phyloP scores from a whole-genome alignment of 2,888 invertebrate species.

The Brachylomia viminalis region DNA sequence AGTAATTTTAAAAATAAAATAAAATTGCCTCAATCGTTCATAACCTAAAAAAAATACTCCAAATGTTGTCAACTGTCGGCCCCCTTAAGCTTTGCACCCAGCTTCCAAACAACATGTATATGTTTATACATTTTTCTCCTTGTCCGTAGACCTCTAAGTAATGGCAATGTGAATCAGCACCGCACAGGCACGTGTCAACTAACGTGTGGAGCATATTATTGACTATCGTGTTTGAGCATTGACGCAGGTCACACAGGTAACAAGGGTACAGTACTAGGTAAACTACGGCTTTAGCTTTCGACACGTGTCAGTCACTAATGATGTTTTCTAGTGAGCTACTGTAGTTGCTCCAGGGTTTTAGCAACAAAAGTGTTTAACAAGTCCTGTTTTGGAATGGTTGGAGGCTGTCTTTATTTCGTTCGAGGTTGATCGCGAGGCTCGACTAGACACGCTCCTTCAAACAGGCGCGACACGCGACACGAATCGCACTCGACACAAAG shows the following conservation, averaged over 20 bases:
- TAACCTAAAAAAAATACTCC: no score
- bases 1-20: no score
- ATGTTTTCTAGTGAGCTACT: conserved; percentile 5
- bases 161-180: conserved; percentile 42
- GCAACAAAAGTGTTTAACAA: not conserved
- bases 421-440: not conserved
- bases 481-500: no score
- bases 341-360: not conserved
- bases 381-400: not conserved
- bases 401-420: not conserved
- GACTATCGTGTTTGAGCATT: conserved; percentile 31
- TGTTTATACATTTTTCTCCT: conserved; percentile 46
- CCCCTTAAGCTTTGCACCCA: no score
- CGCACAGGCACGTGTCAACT: conserved; percentile 40
- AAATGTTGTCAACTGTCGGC: no score
- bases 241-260: conserved; percentile 28
- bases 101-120: no score
- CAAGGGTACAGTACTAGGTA: conserved; percentile 21
- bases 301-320: conserved; percentile 15
- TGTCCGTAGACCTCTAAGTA: conserved; percentile 40
- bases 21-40: no score
- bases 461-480: no score
- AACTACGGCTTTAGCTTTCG: conserved; percentile 7
- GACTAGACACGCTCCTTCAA: no score
- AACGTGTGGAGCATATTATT: conserved; percentile 52